Conservation (phyloP, 2,113 vertebrate genomes). For the Burhinus bistriatus region DNA sequence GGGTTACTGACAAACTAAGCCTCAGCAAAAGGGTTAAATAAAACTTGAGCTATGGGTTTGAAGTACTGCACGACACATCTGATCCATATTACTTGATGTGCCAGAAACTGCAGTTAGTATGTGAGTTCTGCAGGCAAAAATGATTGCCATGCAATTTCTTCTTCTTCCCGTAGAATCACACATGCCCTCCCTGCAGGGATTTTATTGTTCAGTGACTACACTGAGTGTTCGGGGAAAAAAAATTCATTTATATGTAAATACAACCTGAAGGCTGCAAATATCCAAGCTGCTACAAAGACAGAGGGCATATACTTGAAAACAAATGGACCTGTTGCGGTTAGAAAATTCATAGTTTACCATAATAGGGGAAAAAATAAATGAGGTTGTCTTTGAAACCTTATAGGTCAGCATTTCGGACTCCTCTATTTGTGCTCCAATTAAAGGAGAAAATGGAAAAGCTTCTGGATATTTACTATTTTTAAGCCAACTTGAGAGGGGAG, state of each 20-base stretch:
- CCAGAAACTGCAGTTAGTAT: background rate
- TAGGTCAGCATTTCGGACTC: slow-evolving; percentile 41
- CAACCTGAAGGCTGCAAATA: slow-evolving; percentile 16
- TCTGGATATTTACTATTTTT: slow-evolving; percentile 19
- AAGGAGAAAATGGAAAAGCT: slow-evolving; percentile 4
- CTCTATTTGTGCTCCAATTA: background rate
- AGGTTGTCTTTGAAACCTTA: background rate
- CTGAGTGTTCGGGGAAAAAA: background rate
- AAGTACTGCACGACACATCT: background rate
- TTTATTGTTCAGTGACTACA: background rate
- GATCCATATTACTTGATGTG: background rate
- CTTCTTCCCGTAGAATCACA: background rate
- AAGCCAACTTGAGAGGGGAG: background rate
- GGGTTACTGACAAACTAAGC: background rate
- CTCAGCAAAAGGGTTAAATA: background rate
- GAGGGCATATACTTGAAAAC: background rate
- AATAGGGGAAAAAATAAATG: background rate
- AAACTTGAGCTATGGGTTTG: background rate
- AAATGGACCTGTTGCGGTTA: slow-evolving; percentile 6
- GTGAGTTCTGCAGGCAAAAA: background rate
- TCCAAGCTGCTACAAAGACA: background rate
- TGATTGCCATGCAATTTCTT: background rate
- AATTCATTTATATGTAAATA: slow-evolving; percentile 52
- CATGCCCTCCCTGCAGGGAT: background rate
- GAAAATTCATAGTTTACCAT: slow-evolving; percentile 18